phyloP scores from a whole-genome alignment of 35 echinoderm and acorn worm genomes.

The Lytechinus pictus region DNA sequence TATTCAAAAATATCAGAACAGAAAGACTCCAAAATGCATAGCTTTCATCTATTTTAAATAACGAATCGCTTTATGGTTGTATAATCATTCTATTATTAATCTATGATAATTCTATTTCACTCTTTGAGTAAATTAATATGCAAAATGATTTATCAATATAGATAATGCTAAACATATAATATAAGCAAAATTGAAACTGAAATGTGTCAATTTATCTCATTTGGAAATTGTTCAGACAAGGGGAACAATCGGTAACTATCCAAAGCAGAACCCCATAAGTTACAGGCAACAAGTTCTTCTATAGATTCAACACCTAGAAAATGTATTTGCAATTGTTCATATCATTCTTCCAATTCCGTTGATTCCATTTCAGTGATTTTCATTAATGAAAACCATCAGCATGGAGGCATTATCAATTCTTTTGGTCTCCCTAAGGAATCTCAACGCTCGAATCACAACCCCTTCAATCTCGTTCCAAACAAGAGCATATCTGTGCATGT shows the following conservation, averaged over 20 bases:
- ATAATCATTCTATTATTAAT: no score
- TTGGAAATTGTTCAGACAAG: background rate
- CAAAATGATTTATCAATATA: no score
- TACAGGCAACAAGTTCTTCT: background rate
- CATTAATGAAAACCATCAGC: background rate
- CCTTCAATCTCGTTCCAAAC: background rate
- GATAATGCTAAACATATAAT: no score
- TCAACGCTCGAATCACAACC: background rate
- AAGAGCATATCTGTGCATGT: conserved; percentile 3
- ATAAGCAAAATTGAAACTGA: no score
- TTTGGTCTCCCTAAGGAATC: background rate
- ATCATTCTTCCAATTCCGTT: background rate
- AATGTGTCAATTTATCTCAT: no score
- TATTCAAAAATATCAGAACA: no score
- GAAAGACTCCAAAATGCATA: no score
- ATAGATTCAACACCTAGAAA: conserved; percentile 1
- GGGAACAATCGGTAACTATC: background rate
- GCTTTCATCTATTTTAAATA: no score
- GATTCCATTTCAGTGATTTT: background rate
- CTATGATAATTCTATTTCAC: no score
- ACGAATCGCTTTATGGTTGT: no score
- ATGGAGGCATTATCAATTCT: background rate
- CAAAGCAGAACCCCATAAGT: background rate
- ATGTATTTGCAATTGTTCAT: background rate
- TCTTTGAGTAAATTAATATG: no score